Evolutionary conservation across 2,113 vertebrate genomes (phyloP), one percentile per base, ranked within the genome.

Genomic region (Thunnus thynnus): DNA sequence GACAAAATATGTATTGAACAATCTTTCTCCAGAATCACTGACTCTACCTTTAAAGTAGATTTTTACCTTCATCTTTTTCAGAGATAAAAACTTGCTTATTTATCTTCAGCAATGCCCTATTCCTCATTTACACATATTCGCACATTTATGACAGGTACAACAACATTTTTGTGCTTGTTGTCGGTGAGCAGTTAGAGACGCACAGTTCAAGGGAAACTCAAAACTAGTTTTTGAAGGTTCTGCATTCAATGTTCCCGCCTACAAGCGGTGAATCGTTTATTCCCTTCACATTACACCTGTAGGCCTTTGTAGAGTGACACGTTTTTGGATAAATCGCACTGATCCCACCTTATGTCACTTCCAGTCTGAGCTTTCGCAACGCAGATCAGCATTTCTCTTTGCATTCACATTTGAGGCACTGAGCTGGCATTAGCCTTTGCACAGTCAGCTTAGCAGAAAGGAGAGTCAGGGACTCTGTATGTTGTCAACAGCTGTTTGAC

Each of bases 341-440:
- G 63, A 84, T 82, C 76, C 63, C 13, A 14, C 44, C 55, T 78
- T 9, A 36, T 80, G 81, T 85, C 71, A 48, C 61, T 62, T 56
- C 48, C 44, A 66, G 63, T 73, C 70, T 78, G 74, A 86, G 80
- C 41, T 73, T 50, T 62, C 73, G 73, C 57, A 36, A 46, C 12
- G 41, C 57, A 61, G 72, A 80, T 87, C 75, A 81, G 73, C 27
- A 16, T 54, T 79, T 74, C 65, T 78, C 27, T 36, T 65, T 41
- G 62, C 58, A 54, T 72, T 80, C 57, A 54, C 56, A 27, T 51
- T 56, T 51, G 0, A 20, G 18, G 55, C 47, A 18, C 69, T 81
- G 70, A 81, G 82, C 66, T 63, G 74, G 36, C 36, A 41, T 48
- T 66, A 60, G 71, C 18, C 74, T 83, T 72, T 84, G 51, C 10